phyloP scores from a whole-genome alignment of 2,888 invertebrate genomes.

The Encarsia formosa region DNA sequence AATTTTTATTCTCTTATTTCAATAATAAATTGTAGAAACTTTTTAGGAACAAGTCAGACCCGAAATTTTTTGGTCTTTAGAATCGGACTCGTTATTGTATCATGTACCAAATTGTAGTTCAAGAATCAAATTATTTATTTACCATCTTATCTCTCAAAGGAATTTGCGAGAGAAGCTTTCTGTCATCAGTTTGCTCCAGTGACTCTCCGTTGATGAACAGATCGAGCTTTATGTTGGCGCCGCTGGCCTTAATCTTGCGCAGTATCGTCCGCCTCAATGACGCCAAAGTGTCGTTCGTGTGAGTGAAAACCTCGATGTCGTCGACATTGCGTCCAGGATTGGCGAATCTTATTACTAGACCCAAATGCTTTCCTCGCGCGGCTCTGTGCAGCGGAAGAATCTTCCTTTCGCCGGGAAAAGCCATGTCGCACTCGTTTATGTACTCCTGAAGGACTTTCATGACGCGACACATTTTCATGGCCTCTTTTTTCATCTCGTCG shows the following conservation, averaged over 20 bases:
- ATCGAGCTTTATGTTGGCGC: constrained; percentile 80
- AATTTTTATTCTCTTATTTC: too few species aligned
- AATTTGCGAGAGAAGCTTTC: constrained; percentile 80
- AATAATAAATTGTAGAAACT: too few species aligned
- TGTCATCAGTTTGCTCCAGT: constrained; percentile 81
- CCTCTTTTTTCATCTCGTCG: constrained; percentile 62
- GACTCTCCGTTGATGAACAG: constrained; percentile 85
- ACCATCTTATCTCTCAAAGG: constrained; percentile 86
- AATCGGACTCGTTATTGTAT: too few species aligned
- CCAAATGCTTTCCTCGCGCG: constrained; percentile 84
- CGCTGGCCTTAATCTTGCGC: constrained; percentile 60
- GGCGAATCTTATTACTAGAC: constrained; percentile 81
- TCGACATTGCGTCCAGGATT: constrained; percentile 84
- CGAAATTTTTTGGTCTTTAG: too few species aligned
- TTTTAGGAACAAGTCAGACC: too few species aligned
- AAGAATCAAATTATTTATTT: too few species aligned
- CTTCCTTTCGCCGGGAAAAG: constrained; percentile 81
- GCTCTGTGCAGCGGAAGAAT: constrained; percentile 87
- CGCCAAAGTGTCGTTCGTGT: constrained; percentile 90
- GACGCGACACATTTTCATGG: constrained; percentile 85
- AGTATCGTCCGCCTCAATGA: constrained; percentile 76
- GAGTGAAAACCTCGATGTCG: constrained; percentile 87
- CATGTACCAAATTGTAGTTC: too few species aligned
- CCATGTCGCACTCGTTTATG: constrained; percentile 89
- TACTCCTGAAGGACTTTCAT: constrained; percentile 93